phyloP scores from a whole-genome alignment of 2,888 invertebrate species.

The Troides helena region DNA sequence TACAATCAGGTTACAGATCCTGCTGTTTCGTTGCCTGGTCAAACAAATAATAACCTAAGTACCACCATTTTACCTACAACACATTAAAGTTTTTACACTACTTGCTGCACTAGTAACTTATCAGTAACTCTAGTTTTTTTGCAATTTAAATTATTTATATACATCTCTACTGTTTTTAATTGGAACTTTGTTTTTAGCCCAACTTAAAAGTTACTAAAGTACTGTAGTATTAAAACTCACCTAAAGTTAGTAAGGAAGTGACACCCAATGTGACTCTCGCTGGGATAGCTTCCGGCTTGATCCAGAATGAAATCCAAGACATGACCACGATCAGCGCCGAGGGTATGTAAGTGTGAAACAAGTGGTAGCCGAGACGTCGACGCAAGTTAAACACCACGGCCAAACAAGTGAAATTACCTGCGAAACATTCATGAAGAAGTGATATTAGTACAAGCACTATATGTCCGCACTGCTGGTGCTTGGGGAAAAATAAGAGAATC shows the following conservation, averaged over 20 bases:
- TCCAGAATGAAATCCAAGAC: constrained; percentile 98
- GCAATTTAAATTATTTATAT: too few species aligned
- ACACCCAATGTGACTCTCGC: constrained; percentile 94
- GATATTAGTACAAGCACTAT: not conserved
- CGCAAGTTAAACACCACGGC: constrained; percentile 93
- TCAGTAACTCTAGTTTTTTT: too few species aligned
- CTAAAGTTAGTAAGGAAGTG: constrained; percentile 91
- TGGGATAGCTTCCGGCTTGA: constrained; percentile 95
- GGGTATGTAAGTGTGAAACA: constrained; percentile 95
- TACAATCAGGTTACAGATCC: too few species aligned
- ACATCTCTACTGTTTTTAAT: too few species aligned
- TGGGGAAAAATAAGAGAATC: too few species aligned
- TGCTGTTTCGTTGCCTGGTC: too few species aligned
- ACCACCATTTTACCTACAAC: too few species aligned
- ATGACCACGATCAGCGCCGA: constrained; percentile 95
- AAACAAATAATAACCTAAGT: too few species aligned
- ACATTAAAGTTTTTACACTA: too few species aligned
- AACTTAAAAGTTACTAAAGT: not conserved
- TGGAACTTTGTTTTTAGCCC: too few species aligned
- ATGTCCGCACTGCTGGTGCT: too few species aligned
- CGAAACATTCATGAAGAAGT: not conserved
- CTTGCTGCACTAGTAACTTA: too few species aligned
- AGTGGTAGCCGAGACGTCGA: constrained; percentile 91
- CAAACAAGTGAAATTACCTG: constrained; percentile 95
- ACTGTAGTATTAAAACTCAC: constrained; percentile 58